Evolutionary conservation across 2,797 vertebrate genomes (phyloP), one percentile per base, ranked within the genome.

Genomic region (Phoxinus dragarum): DNA sequence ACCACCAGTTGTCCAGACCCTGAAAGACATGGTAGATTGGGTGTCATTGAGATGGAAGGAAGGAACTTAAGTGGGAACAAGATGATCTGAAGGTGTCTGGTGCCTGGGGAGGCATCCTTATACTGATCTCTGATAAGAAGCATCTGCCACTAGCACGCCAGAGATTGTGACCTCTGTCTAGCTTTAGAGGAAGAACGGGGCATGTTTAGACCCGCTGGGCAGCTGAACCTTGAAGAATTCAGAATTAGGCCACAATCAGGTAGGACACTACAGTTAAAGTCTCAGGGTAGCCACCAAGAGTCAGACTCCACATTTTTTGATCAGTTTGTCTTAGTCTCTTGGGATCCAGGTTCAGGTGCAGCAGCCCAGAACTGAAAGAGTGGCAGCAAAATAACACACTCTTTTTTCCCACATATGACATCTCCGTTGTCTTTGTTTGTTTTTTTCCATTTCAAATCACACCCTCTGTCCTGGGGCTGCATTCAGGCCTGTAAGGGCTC

Each of bases 261-360:
- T 34, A 23, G 67, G 80, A 19, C 21, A 42, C 19, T 47, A 49
- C 31, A 36, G 79, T 73, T 42, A 56, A 78, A 49, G n/a, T 34
- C 40, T 69, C 42, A 64, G 42, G 19, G 12, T 40, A 42, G n/a
- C 23, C 80, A 64, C 19, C 42, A 16, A 44, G 59, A 84, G 88
- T 73, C 90, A 82, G 82, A 84, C 81, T 84, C 86, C 81, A 87
- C 77, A 56, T 92, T 93, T 92, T 90, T 90, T 90, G 88, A 93
- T 94, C 92, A 90, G 90, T 90, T 92, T 88, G n/a, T 75, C 54
- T 87, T 89, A 68, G 86, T 87, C 68, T 80, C 27, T 44, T 6
- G 56, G 23, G 74, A 49, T 38, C 36, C 44, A 79, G 36, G 40
- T 10, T 38, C 21, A 81, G 77, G 27, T 38, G 11, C 40, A 72